A percentile compares a stretch with the other conserved stretches of the same genome.
These are phyloP conservation scores for Eremobia ochroleuca DNA, from an alignment of 2,888 invertebrate species.

Conservation along the genomic window DNA sequence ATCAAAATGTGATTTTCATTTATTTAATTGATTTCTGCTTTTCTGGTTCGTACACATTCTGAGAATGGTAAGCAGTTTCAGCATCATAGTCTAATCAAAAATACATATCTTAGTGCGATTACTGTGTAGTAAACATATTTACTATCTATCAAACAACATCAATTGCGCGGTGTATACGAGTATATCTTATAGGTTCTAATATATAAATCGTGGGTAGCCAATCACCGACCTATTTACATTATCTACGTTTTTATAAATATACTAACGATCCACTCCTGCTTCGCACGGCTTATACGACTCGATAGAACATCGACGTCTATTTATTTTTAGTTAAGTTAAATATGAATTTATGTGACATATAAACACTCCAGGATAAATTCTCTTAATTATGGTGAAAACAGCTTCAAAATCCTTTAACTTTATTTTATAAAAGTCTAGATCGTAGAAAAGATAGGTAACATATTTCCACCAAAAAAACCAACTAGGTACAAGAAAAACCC, in stretches of 20 bases:
- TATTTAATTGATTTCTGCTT: not conserved
- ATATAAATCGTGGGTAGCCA: not conserved
- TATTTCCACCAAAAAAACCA: not conserved
- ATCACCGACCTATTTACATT: not conserved
- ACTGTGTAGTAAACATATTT: not conserved
- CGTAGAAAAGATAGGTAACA: not conserved
- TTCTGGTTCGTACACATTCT: not conserved
- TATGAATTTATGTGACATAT: not conserved
- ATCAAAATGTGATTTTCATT: not conserved
- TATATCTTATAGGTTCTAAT: not conserved
- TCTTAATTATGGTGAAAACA: not conserved
- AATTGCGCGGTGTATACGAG: not conserved
- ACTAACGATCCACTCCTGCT: not conserved
- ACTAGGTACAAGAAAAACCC: not conserved
- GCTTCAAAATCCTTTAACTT: not conserved
- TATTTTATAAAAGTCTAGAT: not conserved
- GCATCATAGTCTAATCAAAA: slow-evolving; percentile 16
- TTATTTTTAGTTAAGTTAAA: not conserved
- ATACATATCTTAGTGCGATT: slow-evolving; percentile 4
- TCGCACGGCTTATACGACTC: not conserved
- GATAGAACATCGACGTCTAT: not conserved
- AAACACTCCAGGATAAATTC: not conserved
- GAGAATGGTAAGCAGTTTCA: slow-evolving; percentile 4
- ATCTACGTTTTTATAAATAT: not conserved
- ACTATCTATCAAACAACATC: slow-evolving; percentile 3